Percentiles rank a stretch among this genome's conserved stretches.
Conservation (phyloP, 2,888 invertebrate genomes). For the Sipunculus nudus region DNA sequence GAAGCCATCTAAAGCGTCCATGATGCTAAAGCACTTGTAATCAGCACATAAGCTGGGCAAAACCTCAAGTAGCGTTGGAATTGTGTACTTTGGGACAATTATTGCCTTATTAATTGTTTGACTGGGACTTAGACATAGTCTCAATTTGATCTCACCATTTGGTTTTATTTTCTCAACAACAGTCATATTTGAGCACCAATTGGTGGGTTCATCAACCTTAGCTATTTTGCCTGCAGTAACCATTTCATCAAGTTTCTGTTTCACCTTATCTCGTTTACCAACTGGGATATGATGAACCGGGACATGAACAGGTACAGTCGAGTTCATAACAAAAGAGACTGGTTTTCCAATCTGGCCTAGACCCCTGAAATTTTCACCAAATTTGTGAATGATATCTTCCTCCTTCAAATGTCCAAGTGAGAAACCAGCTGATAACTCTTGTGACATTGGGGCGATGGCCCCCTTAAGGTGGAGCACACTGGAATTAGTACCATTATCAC, state of each 20-base stretch:
- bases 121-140: slow-evolving; percentile 18
- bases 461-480: too few species aligned
- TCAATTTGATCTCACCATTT: slow-evolving; percentile 7
- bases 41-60: slow-evolving; percentile 1
- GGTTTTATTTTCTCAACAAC: slow-evolving; percentile 1
- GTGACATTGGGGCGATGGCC: too few species aligned
- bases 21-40: slow-evolving; percentile 2
- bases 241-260: background rate
- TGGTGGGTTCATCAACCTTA: background rate
- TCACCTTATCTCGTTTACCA: background rate
- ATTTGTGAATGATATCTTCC: too few species aligned
- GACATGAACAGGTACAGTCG: slow-evolving; percentile 2
- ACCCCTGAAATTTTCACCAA: background rate
- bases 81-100: slow-evolving; percentile 1
- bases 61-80: slow-evolving; percentile 10
- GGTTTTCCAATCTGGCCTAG: slow-evolving; percentile 7
- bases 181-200: slow-evolving; percentile 9
- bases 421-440: too few species aligned
- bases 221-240: background rate
- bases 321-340: background rate
- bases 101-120: slow-evolving; percentile 19
- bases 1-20: slow-evolving; percentile 13
- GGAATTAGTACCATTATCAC: too few species aligned
- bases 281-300: slow-evolving; percentile 3
- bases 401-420: too few species aligned